A percentile compares a stretch with the other conserved stretches of the same genome.
Evolutionary conservation across 2,113 vertebrate species (phyloP).

Genomic region (Eublepharis macularius): DNA sequence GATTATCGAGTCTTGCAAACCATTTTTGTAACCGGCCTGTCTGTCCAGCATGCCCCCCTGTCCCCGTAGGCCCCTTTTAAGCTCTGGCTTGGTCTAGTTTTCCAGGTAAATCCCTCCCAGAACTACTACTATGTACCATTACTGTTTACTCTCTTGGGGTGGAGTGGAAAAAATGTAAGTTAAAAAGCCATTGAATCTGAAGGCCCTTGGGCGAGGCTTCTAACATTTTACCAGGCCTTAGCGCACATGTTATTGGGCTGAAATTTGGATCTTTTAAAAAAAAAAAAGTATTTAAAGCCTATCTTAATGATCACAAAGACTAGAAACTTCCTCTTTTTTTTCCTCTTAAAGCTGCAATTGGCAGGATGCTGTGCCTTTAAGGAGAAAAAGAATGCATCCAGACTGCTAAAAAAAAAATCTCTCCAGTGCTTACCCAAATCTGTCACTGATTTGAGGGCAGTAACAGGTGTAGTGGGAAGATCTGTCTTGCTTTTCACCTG

Average conservation of each 20-base stretch:
- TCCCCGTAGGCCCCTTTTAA: background rate
- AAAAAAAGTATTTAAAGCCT: background rate
- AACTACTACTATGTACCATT: background rate
- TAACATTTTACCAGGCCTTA: background rate
- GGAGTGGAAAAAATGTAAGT: background rate
- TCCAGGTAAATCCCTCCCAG: background rate
- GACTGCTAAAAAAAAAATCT: background rate
- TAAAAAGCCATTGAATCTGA: background rate
- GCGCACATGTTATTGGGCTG: no score
- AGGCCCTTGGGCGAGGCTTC: background rate
- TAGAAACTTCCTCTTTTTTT: background rate
- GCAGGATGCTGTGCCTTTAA: background rate
- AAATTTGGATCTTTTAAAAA: no score
- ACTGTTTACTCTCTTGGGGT: slow-evolving; percentile 2
- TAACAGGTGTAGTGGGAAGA: no score
- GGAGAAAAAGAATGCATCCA: background rate
- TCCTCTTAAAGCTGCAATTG: background rate
- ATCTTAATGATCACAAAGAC: background rate
- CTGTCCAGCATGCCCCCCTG: background rate
- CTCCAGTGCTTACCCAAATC: background rate
- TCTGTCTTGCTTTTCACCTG: no score
- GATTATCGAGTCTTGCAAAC: background rate
- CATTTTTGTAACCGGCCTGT: background rate
- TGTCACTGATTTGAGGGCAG: background rate
- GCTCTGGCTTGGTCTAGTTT: background rate